Evolutionary conservation across 2,797 vertebrate genomes (phyloP), one percentile per base, ranked within the genome.

Genomic region (Lates japonicus): DNA sequence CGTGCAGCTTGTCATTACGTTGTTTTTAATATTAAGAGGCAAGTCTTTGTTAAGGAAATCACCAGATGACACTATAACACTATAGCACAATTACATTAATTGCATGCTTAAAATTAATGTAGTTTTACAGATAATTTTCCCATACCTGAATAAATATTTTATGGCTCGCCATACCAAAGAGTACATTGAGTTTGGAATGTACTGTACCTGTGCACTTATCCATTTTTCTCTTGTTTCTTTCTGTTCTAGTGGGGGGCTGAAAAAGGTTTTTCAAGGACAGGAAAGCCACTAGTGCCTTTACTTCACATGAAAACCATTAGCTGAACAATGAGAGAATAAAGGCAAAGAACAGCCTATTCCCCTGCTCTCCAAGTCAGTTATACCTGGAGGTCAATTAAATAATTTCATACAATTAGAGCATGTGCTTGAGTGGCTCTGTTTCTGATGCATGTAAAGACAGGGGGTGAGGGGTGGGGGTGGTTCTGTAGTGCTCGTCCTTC

Each of bases 351-450:
- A 77, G 46, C 41, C 41, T 86, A 74, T 88, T 81, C 44, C 57
- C 57, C 73, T 54, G 59, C 63, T 74, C 35, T 74, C 41, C 54
- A 54, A 52, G 62, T 64, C 58, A 1, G 48, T 76, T 81, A 51
- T 80, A 91, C 83, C 87, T 88, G 83, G 59, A 68, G 84, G 82
- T 87, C 82, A 83, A 82, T 90, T 86, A 88, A 86, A 75, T 85
- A 70, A 90, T 89, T 76, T 82, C 20, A 52, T 60, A 70, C 60
- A 87, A 75, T 76, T 84, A 59, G 74, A 89, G 70, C 76, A 78
- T 58, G 66, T 65, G 74, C 52, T 51, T 37, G 35, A 76, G 72
- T 55, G 69, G 25, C 48, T 84, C 61, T 17, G 46, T 86, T 76
- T 84, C 41, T 78, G 68, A 72, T 31, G n/a, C 48, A 59, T 59